Conservation (phyloP, 2,888 invertebrate genomes). For the Dione juno region DNA sequence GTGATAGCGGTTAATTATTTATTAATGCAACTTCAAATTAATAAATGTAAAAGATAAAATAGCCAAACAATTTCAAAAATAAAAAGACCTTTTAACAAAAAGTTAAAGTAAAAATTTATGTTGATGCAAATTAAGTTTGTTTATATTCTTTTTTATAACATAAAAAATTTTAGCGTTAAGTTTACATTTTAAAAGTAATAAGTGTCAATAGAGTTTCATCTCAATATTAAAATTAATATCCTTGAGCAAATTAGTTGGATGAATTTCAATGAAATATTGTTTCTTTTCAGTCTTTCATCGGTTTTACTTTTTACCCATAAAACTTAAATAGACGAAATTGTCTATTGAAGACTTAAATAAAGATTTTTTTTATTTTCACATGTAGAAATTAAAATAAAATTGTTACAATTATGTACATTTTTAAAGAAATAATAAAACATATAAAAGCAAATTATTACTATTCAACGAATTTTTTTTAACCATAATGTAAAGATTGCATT, state of each 20-base stretch:
- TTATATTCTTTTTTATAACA: too few relatives aligned
- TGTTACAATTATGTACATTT: background rate
- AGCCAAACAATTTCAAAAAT: background rate
- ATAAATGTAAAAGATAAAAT: background rate
- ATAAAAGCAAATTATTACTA: background rate
- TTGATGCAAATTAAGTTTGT: too few relatives aligned
- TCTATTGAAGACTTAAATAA: background rate
- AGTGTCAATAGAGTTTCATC: too few relatives aligned
- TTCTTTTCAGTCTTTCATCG: too few relatives aligned
- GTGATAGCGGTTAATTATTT: slow-evolving; percentile 1
- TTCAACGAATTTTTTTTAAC: slow-evolving; percentile 15
- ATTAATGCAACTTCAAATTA: slow-evolving; percentile 5
- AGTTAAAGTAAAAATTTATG: too few relatives aligned
- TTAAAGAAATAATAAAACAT: background rate
- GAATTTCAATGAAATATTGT: too few relatives aligned
- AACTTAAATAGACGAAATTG: background rate
- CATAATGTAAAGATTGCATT: slow-evolving; percentile 42
- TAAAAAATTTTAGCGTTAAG: too few relatives aligned
- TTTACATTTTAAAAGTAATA: too few relatives aligned
- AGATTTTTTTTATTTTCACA: background rate
- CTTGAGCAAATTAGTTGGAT: too few relatives aligned
- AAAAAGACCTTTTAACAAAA: too few relatives aligned
- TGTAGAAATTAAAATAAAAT: background rate
- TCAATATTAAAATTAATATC: too few relatives aligned
- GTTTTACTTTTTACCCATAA: too few relatives aligned